phyloP scores from a whole-genome alignment of 64 coral and sea anemone species.

The Stichodactyla mertensii region DNA sequence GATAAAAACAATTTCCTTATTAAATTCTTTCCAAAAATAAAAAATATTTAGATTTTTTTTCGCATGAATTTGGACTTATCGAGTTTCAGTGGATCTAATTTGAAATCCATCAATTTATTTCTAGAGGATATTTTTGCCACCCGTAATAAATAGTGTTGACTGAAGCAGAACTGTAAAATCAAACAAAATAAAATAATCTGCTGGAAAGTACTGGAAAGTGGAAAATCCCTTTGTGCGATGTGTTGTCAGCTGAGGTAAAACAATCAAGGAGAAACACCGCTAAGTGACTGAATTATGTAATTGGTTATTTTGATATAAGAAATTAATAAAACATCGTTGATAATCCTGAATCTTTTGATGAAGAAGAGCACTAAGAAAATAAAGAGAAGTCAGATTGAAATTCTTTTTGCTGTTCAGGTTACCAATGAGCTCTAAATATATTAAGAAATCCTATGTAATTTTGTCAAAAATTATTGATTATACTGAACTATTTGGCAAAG shows the following conservation, averaged over 20 bases:
- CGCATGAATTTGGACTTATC: neutral
- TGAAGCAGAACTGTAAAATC: neutral
- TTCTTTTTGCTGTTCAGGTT: too few species aligned
- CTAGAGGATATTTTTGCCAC: neutral
- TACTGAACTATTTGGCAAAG: neutral
- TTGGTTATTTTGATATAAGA: neutral
- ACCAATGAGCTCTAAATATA: too few species aligned
- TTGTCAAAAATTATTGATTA: neutral
- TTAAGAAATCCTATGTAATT: neutral
- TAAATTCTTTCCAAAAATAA: too few species aligned
- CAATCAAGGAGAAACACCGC: neutral
- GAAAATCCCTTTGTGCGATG: neutral
- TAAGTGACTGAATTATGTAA: neutral
- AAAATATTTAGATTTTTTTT: neutral
- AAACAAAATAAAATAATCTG: neutral
- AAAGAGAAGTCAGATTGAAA: too few species aligned
- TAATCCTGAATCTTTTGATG: too few species aligned
- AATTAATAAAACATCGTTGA: too few species aligned
- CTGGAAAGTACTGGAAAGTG: neutral
- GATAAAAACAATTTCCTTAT: too few species aligned
- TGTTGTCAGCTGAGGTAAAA: neutral
- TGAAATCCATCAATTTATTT: neutral
- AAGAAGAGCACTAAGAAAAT: too few species aligned
- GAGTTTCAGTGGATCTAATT: neutral
- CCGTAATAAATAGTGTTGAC: neutral